Base-by-base conservation (phyloP, 1,140 invertebrate genomes). In the Drosophila saltans region DNA sequence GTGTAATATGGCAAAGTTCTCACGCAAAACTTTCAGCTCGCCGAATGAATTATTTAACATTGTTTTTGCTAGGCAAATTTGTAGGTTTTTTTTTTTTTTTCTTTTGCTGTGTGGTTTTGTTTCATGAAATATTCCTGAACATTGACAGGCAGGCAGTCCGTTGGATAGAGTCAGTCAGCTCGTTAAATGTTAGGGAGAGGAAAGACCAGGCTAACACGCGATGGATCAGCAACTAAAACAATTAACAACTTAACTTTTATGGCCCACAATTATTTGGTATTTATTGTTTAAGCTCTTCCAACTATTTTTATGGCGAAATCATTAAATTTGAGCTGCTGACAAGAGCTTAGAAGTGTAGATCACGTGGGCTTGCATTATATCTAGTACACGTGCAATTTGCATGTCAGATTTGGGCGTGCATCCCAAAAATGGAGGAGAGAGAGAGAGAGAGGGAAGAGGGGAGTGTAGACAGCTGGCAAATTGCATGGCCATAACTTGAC, bases 231-330 rank as follows among this genome's bases (percentile, higher is more conserved):
- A 56, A 66, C 66, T 65, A 81, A 55, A 78, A 72, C 83, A 83
- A 86, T 86, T 86, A 86, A 86, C 83, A 83, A 89, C 77, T 88
- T 83, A 78, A 83, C 84, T 88, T 86, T 89, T 88, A 88, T 88
- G 83, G 73, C 62, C 83, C 70, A 74, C 84, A 88, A 88, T 89
- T 88, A 88, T 88, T 80, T 83, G 83, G 72, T 86, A 88, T 86
- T 88, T 88, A 88, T 86, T 83, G 70, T 83, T 72, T 11, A 63
- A 82, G 75, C 72, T 59, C 41, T 69, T 40, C 69, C 75, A 75
- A 78, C 71, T 79, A 86, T 79, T 81, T 85, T 86, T 79, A 81
- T 79, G 78, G 59, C 43, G 41, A 26, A 30, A 62, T 60, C 69
- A 79, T 89, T 75, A 89, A 86, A 83, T 45, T 77, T 62, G 70